Evolutionary conservation across 1,140 invertebrate genomes (phyloP), one percentile per base, ranked within the genome.

Genomic region (Drosophila kanapiae): DNA sequence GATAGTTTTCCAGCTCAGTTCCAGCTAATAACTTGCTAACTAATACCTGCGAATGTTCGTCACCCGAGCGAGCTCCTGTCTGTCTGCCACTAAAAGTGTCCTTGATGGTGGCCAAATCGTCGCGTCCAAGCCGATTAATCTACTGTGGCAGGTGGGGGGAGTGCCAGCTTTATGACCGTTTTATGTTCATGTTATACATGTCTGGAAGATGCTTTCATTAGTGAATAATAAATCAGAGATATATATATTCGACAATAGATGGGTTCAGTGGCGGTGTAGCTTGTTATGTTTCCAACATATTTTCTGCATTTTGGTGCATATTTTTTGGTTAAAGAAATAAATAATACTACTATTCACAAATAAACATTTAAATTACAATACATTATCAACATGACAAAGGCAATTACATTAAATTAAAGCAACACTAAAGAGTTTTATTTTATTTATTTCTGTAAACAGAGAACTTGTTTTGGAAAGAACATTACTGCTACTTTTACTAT

Each of bases 171-270:
- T 83, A 82, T 83, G 75, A 65, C 51, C 68, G 64, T 70, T 78
- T 82, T 83, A 82, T 78, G 64, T 48, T 13, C 35, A 2, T 31
- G 29, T 23, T 23, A 10, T 56, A 35, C 42, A 23, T 38, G 31
- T 49, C 27, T 43, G 43, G 35, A 42, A 53, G 65, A 48, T 75
- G 56, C 48, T 70, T 80, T 85, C 42, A 81, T 86, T 85, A 71
- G 61, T 35, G 45, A 33, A 45, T 67, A 70, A 86, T 85, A 85
- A 85, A 85, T 85, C 78, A 80, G 83, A 68, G 63, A 53, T 33
- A 35, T 43, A 49, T 49, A 49, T 49, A 35, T 35, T 62, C 33
- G 29, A 51, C 8, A 64, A 49, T 9, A 4, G 37, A 38, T n/a
- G 37, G 18, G 23, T 14, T 23, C 5, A 7, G 10, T 4, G 11